Percentiles rank a stretch among this genome's conserved stretches.
Evolutionary conservation across 2,888 invertebrate species (phyloP).

Genomic region (Pterostichus niger): DNA sequence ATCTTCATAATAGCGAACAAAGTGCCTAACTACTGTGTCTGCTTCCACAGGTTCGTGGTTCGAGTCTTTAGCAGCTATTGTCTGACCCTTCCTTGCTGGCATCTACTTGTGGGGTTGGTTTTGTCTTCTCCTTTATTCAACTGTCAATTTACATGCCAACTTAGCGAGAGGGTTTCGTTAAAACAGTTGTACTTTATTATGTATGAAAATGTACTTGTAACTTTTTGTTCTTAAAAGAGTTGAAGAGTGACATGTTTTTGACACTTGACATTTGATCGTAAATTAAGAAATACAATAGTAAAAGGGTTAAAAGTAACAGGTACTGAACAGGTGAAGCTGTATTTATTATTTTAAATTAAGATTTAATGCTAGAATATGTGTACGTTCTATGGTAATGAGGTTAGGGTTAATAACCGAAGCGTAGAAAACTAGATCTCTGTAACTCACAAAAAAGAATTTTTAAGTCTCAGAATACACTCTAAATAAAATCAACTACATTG

Average conservation of each 20-base stretch:
- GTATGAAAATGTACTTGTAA: constrained; percentile 35
- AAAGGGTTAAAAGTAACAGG: not conserved
- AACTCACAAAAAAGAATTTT: not conserved
- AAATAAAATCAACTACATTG: too few relatives aligned
- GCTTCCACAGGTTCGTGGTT: not conserved
- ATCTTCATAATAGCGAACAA: constrained; percentile 60
- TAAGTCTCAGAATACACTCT: too few relatives aligned
- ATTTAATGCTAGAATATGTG: constrained; percentile 18
- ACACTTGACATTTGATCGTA: constrained; percentile 22
- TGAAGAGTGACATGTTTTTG: constrained; percentile 11
- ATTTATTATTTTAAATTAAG: constrained; percentile 11
- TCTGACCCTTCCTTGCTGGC: constrained; percentile 20
- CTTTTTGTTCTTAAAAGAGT: constrained; percentile 1
- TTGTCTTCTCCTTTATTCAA: constrained; percentile 33
- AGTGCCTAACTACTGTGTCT: constrained; percentile 60
- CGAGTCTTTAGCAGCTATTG: constrained; percentile 54
- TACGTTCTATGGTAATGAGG: not conserved
- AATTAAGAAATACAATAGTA: not conserved
- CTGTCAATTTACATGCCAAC: constrained; percentile 49
- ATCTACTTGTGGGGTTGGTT: constrained; percentile 32
- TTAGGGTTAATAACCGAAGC: constrained; percentile 37
- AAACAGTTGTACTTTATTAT: constrained; percentile 27
- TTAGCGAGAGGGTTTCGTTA: constrained; percentile 13
- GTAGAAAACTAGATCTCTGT: constrained; percentile 13
- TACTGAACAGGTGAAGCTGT: constrained; percentile 12